Conservation (phyloP, 2,888 invertebrate species). For the Macrosoma leucophasiata region DNA sequence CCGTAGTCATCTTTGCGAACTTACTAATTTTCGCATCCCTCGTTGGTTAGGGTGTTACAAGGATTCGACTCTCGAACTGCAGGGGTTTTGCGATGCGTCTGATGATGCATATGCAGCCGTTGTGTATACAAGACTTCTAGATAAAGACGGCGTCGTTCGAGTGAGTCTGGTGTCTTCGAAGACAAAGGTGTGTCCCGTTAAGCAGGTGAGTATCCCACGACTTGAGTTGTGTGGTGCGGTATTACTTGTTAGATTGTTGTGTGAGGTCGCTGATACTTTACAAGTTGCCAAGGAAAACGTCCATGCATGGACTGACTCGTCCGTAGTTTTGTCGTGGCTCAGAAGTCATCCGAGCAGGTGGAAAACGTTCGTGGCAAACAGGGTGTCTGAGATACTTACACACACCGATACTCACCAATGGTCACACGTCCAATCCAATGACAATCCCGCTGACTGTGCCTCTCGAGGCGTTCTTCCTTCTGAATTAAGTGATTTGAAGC, state of each 20-base stretch:
- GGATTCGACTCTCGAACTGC: too few species aligned
- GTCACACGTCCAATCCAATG: slow-evolving; percentile 16
- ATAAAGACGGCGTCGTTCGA: too few species aligned
- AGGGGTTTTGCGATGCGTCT: too few species aligned
- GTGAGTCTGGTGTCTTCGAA: slow-evolving; percentile 12
- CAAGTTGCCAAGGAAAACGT: slow-evolving; percentile 9
- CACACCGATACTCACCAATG: slow-evolving; percentile 11
- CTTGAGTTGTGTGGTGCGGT: slow-evolving; percentile 10
- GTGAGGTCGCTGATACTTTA: slow-evolving; percentile 13
- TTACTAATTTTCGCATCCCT: too few species aligned
- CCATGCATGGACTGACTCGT: slow-evolving; percentile 3
- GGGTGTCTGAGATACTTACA: slow-evolving; percentile 23
- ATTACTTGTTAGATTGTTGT: slow-evolving; percentile 12
- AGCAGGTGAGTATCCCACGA: slow-evolving; percentile 12
- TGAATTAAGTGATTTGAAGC: slow-evolving; percentile 2
- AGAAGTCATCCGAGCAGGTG: slow-evolving; percentile 13
- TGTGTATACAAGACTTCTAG: too few species aligned
- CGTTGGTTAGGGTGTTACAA: too few species aligned
- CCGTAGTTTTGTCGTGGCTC: slow-evolving; percentile 8
- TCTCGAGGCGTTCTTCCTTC: slow-evolving; percentile 24
- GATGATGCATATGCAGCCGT: too few species aligned
- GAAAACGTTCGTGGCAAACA: slow-evolving; percentile 23
- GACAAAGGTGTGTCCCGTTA: slow-evolving; percentile 6
- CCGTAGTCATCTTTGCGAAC: too few species aligned
- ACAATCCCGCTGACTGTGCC: slow-evolving; percentile 31